Evolutionary conservation across 2,888 invertebrate genomes (phyloP).

Genomic region (Eustalomyia histrio): DNA sequence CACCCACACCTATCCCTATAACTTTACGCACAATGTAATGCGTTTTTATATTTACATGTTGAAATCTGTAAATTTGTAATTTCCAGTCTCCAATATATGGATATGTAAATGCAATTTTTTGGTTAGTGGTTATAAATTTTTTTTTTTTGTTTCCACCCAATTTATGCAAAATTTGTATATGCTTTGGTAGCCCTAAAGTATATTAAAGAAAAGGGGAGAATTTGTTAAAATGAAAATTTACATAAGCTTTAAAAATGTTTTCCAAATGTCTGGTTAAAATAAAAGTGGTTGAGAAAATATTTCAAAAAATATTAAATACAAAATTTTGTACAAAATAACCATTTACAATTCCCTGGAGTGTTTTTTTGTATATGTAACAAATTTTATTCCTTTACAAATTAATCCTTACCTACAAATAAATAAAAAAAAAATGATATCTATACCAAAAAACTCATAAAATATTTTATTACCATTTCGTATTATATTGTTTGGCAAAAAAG

Average conservation of each 20-base stretch:
- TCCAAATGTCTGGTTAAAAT: not conserved
- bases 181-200: not conserved
- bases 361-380: not conserved
- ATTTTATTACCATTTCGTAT: constrained; percentile 12
- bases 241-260: constrained; percentile 3
- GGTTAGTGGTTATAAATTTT: not conserved
- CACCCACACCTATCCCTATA: not conserved
- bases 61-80: not conserved
- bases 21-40: constrained; percentile 16
- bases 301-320: not conserved
- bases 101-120: constrained; percentile 27
- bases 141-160: too few relatives aligned
- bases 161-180: constrained; percentile 13
- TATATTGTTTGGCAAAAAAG: not conserved
- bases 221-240: constrained; percentile 1
- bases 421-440: not conserved
- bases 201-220: not conserved
- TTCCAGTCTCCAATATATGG: not conserved
- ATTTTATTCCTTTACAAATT: constrained; percentile 6
- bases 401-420: constrained; percentile 4
- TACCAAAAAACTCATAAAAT: constrained; percentile 6
- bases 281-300: constrained; percentile 5
- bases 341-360: constrained; percentile 2
- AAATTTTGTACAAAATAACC: constrained; percentile 1
- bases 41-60: not conserved